Base-by-base conservation (phyloP, 2,797 vertebrate genomes). In the Rhadinocentrus ornatus region DNA sequence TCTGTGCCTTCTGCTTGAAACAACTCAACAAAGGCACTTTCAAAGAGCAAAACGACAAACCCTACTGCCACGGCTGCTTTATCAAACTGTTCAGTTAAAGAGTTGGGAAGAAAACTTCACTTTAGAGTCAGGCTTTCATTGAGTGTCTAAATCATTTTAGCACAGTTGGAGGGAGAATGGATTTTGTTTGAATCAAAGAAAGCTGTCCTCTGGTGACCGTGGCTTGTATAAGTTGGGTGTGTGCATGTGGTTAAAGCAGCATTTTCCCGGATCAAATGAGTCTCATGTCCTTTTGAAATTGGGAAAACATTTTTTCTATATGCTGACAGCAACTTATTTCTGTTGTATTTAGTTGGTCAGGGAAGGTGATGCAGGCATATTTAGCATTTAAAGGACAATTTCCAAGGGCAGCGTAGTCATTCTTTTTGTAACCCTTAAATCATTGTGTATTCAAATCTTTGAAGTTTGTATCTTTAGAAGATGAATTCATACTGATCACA, bases 1-100 rank as follows among this genome's bases (percentile, higher is more conserved):
- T 98, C 84, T 99, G 98, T 53, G 98, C 98, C 93, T 99, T 99
- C 93, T 99, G 98, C 89, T 96, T 99, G 88, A 99, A 99, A 87
- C 98, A 99, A 81, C 97, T 99, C 86, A 99, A 99, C 95, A 99
- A 99, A 93, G 98, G 98, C 92, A 99, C 98, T 86, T 99, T 99
- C 91, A 99, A 99, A 89, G 98, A 99, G 94, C 97, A 99, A 83
- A 99, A 99, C 0, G 97, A 99, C 94, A 99, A 99, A 89, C 98
- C 98, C 10, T 99, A 99, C 94, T 99, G 98, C 86, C 97, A 99
- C 85, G 96, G 96, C 91, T 99, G 97, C 94, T 99, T 99, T 77
- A 73, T 99, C 86, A 99, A 99, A 93, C 96, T 99, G 87, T 99
- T 99, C 93, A 98, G 96, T 88, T 99, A 97, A 93, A 86, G 46